Evolutionary conservation across 2,888 invertebrate genomes (phyloP).

Genomic region (Brachyptera risi): DNA sequence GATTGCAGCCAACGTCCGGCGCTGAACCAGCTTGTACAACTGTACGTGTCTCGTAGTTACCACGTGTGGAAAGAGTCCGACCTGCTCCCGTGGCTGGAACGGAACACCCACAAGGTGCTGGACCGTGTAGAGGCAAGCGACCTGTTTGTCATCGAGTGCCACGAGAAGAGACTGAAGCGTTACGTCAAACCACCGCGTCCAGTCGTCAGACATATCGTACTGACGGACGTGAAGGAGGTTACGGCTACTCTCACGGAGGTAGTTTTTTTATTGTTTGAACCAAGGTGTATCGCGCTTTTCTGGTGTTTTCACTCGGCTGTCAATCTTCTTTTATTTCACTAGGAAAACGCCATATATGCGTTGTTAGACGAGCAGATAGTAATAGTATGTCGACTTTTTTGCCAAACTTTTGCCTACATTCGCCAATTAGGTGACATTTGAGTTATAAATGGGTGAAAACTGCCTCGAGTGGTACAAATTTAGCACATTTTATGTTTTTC

Average conservation of each 20-base stretch:
- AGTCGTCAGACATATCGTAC: slow-evolving; percentile 63
- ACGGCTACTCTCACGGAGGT: slow-evolving; percentile 56
- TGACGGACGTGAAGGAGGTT: slow-evolving; percentile 68
- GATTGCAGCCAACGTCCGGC: slow-evolving; percentile 56
- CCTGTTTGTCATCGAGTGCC: slow-evolving; percentile 56
- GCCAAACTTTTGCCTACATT: no score
- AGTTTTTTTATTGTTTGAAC: no score
- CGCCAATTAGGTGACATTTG: no score
- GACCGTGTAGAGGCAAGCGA: slow-evolving; percentile 61
- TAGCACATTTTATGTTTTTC: no score
- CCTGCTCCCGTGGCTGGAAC: slow-evolving; percentile 71
- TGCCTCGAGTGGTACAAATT: no score
- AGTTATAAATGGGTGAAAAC: no score
- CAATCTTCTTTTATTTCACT: no score
- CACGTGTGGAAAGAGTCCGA: slow-evolving; percentile 76
- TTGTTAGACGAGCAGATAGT: no score
- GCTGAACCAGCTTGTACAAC: slow-evolving; percentile 62
- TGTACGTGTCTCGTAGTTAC: slow-evolving; percentile 70
- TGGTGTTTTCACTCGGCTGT: no score
- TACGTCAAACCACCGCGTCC: slow-evolving; percentile 63
- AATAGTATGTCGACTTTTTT: no score
- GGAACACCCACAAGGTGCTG: slow-evolving; percentile 61
- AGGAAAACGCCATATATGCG: no score
- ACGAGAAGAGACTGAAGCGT: slow-evolving; percentile 55
- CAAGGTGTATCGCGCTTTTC: no score